Base-by-base conservation (phyloP, 1,140 invertebrate species). In the Psix sp. region DNA sequence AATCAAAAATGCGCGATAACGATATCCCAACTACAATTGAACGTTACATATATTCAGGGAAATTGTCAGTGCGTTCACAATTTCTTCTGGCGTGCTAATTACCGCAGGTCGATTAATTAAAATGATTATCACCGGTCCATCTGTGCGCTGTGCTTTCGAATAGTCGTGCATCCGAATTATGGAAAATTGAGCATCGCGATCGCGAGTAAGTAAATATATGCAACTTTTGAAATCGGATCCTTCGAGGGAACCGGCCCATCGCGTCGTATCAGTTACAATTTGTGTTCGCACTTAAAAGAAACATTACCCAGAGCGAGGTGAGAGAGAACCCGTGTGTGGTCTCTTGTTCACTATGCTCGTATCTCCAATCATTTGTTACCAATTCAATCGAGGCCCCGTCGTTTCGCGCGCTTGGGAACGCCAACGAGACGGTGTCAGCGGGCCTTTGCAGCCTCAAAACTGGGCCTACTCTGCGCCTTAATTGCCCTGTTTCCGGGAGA, bases 221-320 rank as follows among this genome's bases (percentile, higher is more conserved):
- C 77, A 76, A 75, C 78, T 84, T 85, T 85, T 84, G 84, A 85
- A 86, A 86, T 84, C 74, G 81, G 85, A 86, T 84, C 82, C 76
- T 70, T 48, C 38, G 38, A 57, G 49, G 26, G 65, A 73, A 71
- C 54, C 66, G 66, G 52, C 75, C 77, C 80, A 82, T 85, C 83
- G 80, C 78, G 82, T 85, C 83, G 81, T 86, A 83, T 86, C 84
- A 85, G 84, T 86, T 86, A 86, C 84, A 86, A 86, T 86, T 86
- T 86, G 84, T 86, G 84, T 86, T 86, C 82, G 83, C 84, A 86
- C 84, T 86, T 84, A 85, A 85, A 86, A 86, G 84, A 86, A 85
- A 86, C 84, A 86, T 86, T 86, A 86, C 82, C 77, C 79, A 78
- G 78, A 80, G 71, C 76, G 79, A 83, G 78, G 80, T 75, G 71